These are phyloP conservation scores for Hydractinia symbiolongicarpus DNA, from an alignment of 30 jellyfish, hydroid and myxozoan species.

Conservation along the genomic window DNA sequence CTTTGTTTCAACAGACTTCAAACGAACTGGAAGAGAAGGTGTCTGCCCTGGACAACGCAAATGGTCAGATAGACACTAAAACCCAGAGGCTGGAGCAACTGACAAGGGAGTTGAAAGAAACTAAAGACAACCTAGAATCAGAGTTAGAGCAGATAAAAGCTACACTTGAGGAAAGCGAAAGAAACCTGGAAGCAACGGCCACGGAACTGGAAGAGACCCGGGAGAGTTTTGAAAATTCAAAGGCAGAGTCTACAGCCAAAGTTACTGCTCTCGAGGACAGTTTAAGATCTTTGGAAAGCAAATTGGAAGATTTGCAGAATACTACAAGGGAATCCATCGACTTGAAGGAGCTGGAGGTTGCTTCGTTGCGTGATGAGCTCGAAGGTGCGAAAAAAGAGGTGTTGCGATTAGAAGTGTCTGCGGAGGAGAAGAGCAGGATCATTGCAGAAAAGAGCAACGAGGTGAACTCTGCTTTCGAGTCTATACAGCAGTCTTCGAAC, in stretches of 20 bases:
- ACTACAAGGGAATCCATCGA: background rate
- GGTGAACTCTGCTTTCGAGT: background rate
- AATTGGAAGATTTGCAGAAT: background rate
- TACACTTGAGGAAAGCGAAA: background rate
- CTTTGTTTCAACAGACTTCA: background rate
- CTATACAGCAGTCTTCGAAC: background rate
- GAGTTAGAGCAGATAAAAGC: background rate
- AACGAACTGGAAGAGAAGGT: background rate
- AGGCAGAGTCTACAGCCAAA: background rate
- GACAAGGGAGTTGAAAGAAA: background rate
- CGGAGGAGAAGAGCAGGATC: conserved; percentile 1
- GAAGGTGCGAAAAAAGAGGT: background rate
- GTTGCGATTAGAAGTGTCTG: background rate
- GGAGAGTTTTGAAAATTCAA: background rate
- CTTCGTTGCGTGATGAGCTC: background rate
- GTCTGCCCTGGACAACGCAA: background rate
- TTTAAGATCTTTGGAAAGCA: background rate
- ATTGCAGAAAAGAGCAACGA: conserved; percentile 6
- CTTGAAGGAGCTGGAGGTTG: background rate
- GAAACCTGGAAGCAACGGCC: background rate
- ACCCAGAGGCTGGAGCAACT: background rate
- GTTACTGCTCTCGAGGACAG: background rate
- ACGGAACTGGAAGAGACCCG: conserved; percentile 1
- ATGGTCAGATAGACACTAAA: background rate
- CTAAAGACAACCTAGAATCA: background rate